A percentile compares a stretch with the other conserved stretches of the same genome.
phyloP scores from a whole-genome alignment of 1,140 invertebrate genomes.

The Drosophila asahinai region DNA sequence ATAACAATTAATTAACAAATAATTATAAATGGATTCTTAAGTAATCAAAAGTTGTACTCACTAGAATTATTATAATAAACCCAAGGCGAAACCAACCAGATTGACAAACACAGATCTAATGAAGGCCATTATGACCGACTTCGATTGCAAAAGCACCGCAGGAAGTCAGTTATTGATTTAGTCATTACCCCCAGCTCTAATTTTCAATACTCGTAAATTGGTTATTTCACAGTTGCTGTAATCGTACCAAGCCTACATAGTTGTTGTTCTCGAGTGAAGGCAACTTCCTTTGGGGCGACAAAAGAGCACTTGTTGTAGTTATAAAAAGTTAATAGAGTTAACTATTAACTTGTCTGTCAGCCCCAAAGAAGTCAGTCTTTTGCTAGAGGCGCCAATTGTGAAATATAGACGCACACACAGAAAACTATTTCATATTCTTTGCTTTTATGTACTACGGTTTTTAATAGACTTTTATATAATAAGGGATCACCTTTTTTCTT shows the following conservation, averaged over 20 bases:
- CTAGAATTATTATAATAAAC: neutral
- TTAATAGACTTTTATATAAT: no score
- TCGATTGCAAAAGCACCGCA: conserved; percentile 50
- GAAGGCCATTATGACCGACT: conserved; percentile 37
- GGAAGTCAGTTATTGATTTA: conserved; percentile 69
- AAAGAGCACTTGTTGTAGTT: conserved; percentile 37
- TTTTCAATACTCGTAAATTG: conserved; percentile 60
- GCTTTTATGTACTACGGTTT: no score
- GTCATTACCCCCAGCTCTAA: conserved; percentile 54
- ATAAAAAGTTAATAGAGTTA: conserved; percentile 64
- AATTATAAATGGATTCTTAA: conserved; percentile 1
- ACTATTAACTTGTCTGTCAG: conserved; percentile 76
- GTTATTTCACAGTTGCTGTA: conserved; percentile 32
- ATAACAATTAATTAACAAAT: conserved; percentile 1
- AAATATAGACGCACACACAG: conserved; percentile 5
- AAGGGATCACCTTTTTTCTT: neutral
- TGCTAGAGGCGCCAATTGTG: conserved; percentile 49
- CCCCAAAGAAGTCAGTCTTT: conserved; percentile 45
- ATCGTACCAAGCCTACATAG: neutral
- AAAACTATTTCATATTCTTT: neutral
- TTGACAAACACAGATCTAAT: conserved; percentile 44
- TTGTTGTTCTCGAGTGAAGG: conserved; percentile 47
- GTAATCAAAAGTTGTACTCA: neutral
- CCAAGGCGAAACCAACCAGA: conserved; percentile 2
- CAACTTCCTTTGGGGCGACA: conserved; percentile 56